Percentiles rank a stretch among this genome's conserved stretches.
Evolutionary conservation across 2,113 vertebrate genomes (phyloP).

Genomic region (Cyphomyrus plagiostoma): DNA sequence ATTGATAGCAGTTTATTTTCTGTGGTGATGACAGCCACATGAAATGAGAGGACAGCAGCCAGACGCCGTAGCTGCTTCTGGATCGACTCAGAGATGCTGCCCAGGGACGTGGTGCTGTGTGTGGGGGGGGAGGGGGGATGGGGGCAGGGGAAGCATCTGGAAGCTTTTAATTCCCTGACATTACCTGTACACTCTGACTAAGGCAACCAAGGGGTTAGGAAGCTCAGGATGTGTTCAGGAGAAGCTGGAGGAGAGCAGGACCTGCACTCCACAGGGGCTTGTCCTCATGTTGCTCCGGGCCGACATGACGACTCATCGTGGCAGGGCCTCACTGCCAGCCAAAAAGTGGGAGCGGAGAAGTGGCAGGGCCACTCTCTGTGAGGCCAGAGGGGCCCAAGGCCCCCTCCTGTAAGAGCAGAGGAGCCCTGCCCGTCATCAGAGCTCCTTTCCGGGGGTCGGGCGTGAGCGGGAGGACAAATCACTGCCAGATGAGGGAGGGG

Average conservation of each 20-base stretch:
- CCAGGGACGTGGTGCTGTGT: background rate
- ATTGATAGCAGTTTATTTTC: background rate
- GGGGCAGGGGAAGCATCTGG: background rate
- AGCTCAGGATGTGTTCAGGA: background rate
- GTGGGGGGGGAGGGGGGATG: too few relatives aligned
- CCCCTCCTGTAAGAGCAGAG: conserved; percentile 56
- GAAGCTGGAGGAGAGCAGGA: background rate
- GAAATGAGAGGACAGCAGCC: background rate
- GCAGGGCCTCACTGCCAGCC: background rate
- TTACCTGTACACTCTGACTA: background rate
- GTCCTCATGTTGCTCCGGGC: background rate
- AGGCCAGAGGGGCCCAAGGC: background rate
- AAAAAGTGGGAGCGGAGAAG: background rate
- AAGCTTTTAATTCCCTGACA: background rate
- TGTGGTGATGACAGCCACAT: background rate
- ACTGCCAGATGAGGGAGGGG: conserved; percentile 71
- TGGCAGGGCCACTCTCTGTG: background rate
- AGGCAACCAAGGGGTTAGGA: background rate
- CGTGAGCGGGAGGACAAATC: conserved; percentile 69
- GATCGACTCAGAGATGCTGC: background rate
- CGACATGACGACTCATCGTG: background rate
- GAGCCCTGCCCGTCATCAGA: conserved; percentile 58
- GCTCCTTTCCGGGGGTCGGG: conserved; percentile 63
- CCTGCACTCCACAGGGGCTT: background rate
- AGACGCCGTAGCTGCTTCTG: background rate